Evolutionary conservation across 2,113 vertebrate species (phyloP).

Genomic region (Fregata magnificens): DNA sequence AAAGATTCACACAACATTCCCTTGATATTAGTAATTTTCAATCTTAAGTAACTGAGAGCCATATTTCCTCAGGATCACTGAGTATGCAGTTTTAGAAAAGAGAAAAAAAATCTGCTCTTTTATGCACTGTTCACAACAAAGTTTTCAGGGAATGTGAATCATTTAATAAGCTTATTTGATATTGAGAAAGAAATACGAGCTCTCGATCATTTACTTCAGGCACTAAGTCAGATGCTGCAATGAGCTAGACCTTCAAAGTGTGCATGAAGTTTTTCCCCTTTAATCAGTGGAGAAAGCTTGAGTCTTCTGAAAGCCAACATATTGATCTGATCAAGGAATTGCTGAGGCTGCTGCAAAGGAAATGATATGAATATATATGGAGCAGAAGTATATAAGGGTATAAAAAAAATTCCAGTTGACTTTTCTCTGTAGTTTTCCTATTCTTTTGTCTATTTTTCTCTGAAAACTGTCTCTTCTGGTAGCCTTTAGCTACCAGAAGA

Average conservation of each 20-base stretch:
- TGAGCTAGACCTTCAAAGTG: background rate
- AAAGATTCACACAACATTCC: background rate
- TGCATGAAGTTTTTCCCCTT: background rate
- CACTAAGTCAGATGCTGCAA: background rate
- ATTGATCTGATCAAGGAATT: slow-evolving; percentile 6
- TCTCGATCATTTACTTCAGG: background rate
- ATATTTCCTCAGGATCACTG: background rate
- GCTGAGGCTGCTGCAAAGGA: background rate
- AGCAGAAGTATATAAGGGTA: background rate
- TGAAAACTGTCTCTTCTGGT: background rate
- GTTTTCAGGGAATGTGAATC: background rate
- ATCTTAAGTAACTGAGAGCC: background rate
- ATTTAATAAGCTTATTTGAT: slow-evolving; percentile 8
- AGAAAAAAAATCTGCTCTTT: background rate
- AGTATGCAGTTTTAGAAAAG: background rate
- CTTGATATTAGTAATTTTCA: background rate
- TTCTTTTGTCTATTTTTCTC: background rate
- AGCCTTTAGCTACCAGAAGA: background rate
- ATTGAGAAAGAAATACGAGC: background rate
- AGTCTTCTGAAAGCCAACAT: background rate
- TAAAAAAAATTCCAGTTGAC: background rate
- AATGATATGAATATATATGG: background rate
- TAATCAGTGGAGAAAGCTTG: background rate
- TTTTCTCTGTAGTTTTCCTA: background rate
- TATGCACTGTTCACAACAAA: background rate